phyloP scores from a whole-genome alignment of 64 coral and sea anemone genomes.

The Porites australiensis region DNA sequence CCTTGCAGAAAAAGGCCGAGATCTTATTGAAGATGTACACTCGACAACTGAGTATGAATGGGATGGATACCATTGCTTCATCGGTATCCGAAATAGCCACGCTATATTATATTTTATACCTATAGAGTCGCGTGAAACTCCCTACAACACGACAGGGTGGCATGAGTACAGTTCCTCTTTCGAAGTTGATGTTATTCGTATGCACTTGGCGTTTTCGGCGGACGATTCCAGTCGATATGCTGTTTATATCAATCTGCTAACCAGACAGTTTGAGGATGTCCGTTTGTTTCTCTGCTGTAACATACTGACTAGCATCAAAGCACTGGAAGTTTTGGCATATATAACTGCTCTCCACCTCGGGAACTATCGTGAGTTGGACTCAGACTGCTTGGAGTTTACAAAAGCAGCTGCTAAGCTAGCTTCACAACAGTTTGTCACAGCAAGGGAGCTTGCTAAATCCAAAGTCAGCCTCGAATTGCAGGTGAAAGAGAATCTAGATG shows the following conservation, averaged over 20 bases:
- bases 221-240: not conserved
- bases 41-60: conserved; percentile 1
- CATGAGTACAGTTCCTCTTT: not conserved
- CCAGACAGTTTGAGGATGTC: not conserved
- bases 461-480: not conserved
- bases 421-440: not conserved
- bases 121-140: not conserved
- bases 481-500: not conserved
- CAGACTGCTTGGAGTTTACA: not conserved
- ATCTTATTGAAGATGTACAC: conserved; percentile 1
- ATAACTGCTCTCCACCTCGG: not conserved
- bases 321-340: not conserved
- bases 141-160: not conserved
- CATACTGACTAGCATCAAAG: not conserved
- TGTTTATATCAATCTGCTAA: not conserved
- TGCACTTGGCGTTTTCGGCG: not conserved
- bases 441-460: not conserved
- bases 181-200: not conserved
- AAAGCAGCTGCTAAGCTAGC: not conserved
- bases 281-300: not conserved
- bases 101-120: conserved; percentile 4
- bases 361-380: not conserved
- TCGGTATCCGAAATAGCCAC: conserved; percentile 16
- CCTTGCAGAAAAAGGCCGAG: not conserved
- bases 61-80: conserved; percentile 29